Evolutionary conservation across 1,140 invertebrate species (phyloP).

Genomic region (Amyelois transitella): DNA sequence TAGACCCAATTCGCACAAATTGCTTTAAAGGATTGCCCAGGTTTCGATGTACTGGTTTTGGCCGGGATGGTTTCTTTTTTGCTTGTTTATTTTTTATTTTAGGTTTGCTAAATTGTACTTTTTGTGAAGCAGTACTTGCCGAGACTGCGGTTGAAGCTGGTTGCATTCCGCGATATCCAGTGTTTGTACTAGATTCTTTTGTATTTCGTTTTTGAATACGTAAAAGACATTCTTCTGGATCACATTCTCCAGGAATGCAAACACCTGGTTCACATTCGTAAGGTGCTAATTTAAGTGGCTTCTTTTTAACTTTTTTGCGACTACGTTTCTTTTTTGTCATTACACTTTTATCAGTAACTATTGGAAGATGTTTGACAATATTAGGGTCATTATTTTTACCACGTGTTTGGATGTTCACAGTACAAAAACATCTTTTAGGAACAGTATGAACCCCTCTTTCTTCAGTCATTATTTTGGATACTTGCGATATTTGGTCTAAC

Average conservation of each 20-base stretch:
- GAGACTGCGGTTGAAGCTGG: neutral
- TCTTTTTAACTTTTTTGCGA: too few species aligned
- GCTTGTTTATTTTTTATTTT: neutral
- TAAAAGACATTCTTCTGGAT: conserved; percentile 22
- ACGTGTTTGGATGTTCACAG: neutral
- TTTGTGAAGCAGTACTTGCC: neutral
- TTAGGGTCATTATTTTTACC: neutral
- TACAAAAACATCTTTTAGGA: conserved; percentile 3
- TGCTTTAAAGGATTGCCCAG: neutral
- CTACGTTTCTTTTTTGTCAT: neutral
- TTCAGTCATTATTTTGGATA: neutral
- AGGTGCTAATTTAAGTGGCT: neutral
- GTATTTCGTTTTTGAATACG: conserved; percentile 14
- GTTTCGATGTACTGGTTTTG: neutral
- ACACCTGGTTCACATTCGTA: conserved; percentile 30
- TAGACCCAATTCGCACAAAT: conserved; percentile 8
- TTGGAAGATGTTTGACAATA: neutral
- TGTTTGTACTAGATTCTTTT: conserved; percentile 9
- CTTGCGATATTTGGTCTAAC: neutral
- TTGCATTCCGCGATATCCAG: neutral
- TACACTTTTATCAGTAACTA: neutral
- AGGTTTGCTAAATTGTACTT: neutral
- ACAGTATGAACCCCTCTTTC: neutral
- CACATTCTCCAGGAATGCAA: conserved; percentile 26
- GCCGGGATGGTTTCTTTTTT: neutral